These are phyloP conservation scores for Lepidurus packardi DNA, from an alignment of 1,140 invertebrate species.

Conservation along the genomic window DNA sequence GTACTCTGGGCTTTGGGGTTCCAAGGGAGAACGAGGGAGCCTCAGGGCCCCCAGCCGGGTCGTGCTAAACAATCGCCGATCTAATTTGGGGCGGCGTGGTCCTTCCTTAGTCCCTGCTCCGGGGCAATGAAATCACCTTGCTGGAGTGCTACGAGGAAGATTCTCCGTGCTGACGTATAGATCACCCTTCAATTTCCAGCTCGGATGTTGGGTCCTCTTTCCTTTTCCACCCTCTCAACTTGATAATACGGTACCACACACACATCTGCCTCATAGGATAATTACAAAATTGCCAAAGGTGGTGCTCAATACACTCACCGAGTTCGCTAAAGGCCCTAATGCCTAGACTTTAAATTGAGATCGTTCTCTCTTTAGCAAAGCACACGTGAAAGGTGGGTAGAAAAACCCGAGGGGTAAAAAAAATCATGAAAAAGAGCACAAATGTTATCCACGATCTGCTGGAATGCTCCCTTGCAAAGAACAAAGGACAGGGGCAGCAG, in stretches of 20 bases:
- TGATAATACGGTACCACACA: neutral
- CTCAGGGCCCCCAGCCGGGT: neutral
- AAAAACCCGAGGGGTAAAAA: no score
- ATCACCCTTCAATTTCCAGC: constrained; percentile 21
- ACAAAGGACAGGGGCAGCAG: neutral
- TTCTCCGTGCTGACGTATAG: constrained; percentile 8
- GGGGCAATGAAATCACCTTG: neutral
- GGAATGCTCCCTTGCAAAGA: neutral
- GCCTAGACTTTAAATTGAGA: no score
- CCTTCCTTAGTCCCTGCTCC: neutral
- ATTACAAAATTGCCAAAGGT: neutral
- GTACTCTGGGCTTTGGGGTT: neutral
- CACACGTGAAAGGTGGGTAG: no score
- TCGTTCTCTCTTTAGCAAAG: no score
- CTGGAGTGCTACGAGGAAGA: neutral
- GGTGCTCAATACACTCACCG: neutral
- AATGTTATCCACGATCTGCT: neutral
- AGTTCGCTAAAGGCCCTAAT: no score
- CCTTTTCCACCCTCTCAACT: neutral
- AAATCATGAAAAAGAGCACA: no score
- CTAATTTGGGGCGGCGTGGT: constrained; percentile 14
- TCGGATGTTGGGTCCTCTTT: neutral
- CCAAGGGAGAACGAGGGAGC: neutral
- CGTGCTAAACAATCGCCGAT: constrained; percentile 8
- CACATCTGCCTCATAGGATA: neutral